Conservation (phyloP, 2,797 vertebrate species). For the Florisuga fusca region DNA sequence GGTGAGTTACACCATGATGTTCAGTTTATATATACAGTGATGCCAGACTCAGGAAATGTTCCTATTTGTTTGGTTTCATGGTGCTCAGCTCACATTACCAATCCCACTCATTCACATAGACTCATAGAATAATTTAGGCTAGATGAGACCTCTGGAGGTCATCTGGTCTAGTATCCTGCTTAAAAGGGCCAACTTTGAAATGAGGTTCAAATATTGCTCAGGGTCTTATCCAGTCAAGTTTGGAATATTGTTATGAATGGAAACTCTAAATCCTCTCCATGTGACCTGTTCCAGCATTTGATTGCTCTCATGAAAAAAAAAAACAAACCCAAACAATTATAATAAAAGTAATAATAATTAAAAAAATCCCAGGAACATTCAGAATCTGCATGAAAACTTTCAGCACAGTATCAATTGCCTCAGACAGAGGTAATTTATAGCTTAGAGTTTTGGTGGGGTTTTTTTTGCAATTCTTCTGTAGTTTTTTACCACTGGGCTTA, state of each 20-base stretch:
- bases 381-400: not conserved
- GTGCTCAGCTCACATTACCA: not conserved
- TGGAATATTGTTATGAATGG: not conserved
- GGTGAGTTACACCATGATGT: not conserved
- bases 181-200: not conserved
- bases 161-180: not conserved
- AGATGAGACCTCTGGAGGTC: slow-evolving; percentile 5
- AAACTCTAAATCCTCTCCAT: not conserved
- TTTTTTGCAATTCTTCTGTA: not conserved
- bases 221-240: not conserved
- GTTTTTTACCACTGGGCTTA: not conserved
- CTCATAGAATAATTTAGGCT: not conserved
- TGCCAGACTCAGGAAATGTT: not conserved
- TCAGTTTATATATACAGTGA: not conserved
- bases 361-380: not conserved
- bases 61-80: not conserved
- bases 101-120: not conserved
- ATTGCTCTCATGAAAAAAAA: not conserved
- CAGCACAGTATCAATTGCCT: not conserved
- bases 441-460: not conserved
- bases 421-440: not conserved
- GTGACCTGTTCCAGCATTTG: not conserved
- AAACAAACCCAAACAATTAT: too few relatives aligned
- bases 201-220: not conserved
- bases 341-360: not conserved